Evolutionary conservation across 2,888 invertebrate species (phyloP), one percentile per base, ranked within the genome.

Genomic region (Incurvaria masculella): DNA sequence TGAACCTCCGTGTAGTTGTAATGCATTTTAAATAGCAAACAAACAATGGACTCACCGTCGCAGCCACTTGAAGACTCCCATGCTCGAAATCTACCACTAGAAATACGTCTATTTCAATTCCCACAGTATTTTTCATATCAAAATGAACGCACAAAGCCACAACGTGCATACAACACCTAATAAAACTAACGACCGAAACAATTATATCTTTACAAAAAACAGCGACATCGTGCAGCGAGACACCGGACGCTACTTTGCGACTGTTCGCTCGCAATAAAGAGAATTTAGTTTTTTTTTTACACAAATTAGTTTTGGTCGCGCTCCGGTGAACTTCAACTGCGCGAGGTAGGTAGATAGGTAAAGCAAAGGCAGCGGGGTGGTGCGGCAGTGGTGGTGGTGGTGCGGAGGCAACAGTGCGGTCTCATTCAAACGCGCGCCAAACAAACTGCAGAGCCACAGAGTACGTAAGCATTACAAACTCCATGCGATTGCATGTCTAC

Each of bases 261-360:
- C 3, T 10, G 33, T n/a, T 33, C 67, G 67, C 68, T 75, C 69
- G 74, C 74, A 73, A 75, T 73, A 69, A 73, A 73, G 62, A 75
- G 72, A 72, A 75, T 75, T 76, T 67, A 59, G 70, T 74, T 76
- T 76, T 76, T 76, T 76, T 76, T 33, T 76, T 75, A 68, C 72
- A 68, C 72, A 76, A 75, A 75, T 78, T 75, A 73, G 71, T 75
- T 52, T 73, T 74, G 72, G 78, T 76, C 67, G 68, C 76, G 76
- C 71, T 76, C 68, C 71, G 74, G 61, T 73, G 72, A 68, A 72
- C 73, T 71, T 68, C 70, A 68, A 65, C 66, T 66, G 65, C 64
- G 63, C 57, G 38, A 19, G 40, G 40, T 59, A 62, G 66, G 63
- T 33, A 33, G n/a, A n/a, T n/a, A n/a, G n/a, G n/a, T n/a, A n/a